phyloP scores from a whole-genome alignment of 2,797 vertebrate genomes.

The Channallabes apus region DNA sequence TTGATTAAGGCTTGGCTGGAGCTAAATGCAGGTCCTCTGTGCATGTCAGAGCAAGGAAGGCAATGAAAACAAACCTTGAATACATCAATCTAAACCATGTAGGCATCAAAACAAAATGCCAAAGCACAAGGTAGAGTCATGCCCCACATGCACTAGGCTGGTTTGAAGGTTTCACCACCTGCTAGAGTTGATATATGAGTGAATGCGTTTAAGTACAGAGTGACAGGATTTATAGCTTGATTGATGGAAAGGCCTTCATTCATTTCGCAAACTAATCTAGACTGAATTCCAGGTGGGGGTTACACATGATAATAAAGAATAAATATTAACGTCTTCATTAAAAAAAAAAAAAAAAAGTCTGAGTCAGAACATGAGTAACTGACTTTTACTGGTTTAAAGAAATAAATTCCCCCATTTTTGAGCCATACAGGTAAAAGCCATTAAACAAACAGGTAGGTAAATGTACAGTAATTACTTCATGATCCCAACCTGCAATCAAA shows the following conservation, averaged over 20 bases:
- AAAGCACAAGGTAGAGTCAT: slow-evolving; percentile 12
- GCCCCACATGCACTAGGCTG: slow-evolving; percentile 8
- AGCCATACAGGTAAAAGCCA: background rate
- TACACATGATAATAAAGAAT: slow-evolving; percentile 66
- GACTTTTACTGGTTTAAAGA: background rate
- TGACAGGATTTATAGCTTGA: slow-evolving; percentile 22
- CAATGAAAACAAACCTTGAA: slow-evolving; percentile 49
- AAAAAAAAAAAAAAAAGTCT: background rate
- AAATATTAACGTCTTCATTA: slow-evolving; percentile 65
- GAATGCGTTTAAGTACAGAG: slow-evolving; percentile 12
- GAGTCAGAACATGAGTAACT: background rate
- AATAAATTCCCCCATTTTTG: background rate
- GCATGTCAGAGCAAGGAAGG: slow-evolving; percentile 49
- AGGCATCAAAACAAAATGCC: slow-evolving; percentile 38
- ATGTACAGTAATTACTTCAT: background rate
- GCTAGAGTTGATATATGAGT: slow-evolving; percentile 14
- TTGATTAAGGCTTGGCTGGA: slow-evolving; percentile 49
- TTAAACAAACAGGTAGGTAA: slow-evolving; percentile 1
- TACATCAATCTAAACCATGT: slow-evolving; percentile 43
- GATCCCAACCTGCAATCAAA: background rate
- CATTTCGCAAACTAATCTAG: slow-evolving; percentile 45
- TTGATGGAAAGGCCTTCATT: slow-evolving; percentile 24
- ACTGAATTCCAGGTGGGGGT: slow-evolving; percentile 55
- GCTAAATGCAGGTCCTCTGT: slow-evolving; percentile 41
- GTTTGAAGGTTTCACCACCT: slow-evolving; percentile 28